Evolutionary conservation across 2,888 invertebrate genomes (phyloP).

Genomic region (Ophion costatus): DNA sequence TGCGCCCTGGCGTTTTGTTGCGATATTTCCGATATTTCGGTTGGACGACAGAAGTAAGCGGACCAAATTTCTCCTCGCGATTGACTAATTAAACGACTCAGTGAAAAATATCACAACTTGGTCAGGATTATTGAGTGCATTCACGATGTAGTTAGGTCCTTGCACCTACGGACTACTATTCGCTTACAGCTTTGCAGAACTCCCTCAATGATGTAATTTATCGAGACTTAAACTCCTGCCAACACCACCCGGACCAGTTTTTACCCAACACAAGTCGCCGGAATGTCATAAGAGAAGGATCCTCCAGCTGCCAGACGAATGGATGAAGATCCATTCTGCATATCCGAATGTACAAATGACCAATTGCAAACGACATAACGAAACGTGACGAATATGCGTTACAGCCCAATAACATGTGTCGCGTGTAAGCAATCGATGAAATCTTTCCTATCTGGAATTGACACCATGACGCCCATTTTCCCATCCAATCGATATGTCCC

Average conservation of each 20-base stretch:
- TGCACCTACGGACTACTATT: too few species aligned
- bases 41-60: too few species aligned
- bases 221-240: background rate
- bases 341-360: background rate
- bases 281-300: background rate
- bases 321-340: background rate
- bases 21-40: too few species aligned
- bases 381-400: background rate
- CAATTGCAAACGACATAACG: background rate
- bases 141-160: too few species aligned
- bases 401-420: background rate
- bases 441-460: background rate
- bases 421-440: background rate
- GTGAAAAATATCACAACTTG: too few species aligned
- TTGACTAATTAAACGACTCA: too few species aligned
- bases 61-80: too few species aligned
- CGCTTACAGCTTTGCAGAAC: background rate
- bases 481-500: background rate
- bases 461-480: background rate
- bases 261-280: too few species aligned
- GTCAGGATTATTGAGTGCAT: too few species aligned
- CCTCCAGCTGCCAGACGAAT: background rate
- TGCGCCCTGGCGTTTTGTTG: too few species aligned
- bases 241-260: background rate
- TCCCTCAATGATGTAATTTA: background rate